Conservation (phyloP, 2,113 vertebrate species). For the Psilopsiagon aurifrons region DNA sequence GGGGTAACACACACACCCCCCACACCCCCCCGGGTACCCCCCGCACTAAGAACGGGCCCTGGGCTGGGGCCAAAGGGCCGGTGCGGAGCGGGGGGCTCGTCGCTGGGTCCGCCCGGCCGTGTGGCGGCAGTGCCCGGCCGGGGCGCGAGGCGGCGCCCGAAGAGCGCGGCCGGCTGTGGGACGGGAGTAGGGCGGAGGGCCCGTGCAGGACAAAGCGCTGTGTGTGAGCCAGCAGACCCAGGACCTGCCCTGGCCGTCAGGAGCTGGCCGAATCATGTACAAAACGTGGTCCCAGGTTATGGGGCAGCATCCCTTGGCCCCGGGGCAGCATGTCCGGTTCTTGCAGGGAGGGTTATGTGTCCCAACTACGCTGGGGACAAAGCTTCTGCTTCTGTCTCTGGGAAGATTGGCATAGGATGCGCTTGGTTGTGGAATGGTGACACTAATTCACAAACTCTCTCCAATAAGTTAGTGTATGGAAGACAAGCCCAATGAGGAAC, state of each 20-base stretch:
- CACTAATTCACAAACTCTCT: accelerated
- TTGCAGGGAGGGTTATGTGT: accelerated
- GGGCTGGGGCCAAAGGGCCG: too few species aligned
- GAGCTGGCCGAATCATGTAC: accelerated
- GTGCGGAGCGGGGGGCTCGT: too few species aligned
- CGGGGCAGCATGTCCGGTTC: accelerated
- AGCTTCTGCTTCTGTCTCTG: background rate
- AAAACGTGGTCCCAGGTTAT: too few species aligned
- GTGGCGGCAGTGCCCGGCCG: too few species aligned
- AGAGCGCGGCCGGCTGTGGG: accelerated
- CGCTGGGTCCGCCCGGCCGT: too few species aligned
- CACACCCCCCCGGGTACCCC: too few species aligned
- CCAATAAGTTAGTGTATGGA: background rate
- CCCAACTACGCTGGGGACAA: accelerated
- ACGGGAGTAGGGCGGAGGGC: too few species aligned
- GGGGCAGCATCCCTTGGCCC: background rate
- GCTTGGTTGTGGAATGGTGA: background rate
- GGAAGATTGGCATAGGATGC: accelerated
- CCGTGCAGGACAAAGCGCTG: accelerated
- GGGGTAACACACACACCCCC: too few species aligned
- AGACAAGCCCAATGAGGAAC: background rate
- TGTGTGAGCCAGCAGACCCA: accelerated
- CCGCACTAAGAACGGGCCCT: accelerated
- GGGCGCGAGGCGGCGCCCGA: too few species aligned
- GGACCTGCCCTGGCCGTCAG: accelerated